These are phyloP conservation scores for Haplotaxodon microlepis DNA, from an alignment of 2,113 vertebrate genomes.

Conservation along the genomic window DNA sequence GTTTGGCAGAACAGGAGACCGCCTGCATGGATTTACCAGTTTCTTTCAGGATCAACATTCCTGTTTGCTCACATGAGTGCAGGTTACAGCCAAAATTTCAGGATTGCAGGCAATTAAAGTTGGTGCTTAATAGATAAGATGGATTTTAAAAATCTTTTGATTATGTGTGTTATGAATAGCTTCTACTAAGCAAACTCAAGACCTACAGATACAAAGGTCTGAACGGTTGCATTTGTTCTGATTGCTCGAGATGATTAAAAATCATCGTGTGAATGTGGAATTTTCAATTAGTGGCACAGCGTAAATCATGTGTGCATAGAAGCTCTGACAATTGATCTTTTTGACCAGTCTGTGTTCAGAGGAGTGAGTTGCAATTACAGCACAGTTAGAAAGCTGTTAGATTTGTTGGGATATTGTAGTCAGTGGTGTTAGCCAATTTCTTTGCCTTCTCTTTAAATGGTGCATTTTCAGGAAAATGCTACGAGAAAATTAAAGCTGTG, in stretches of 20 bases:
- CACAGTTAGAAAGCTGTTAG: not conserved
- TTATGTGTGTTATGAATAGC: not conserved
- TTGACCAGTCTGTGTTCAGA: not conserved
- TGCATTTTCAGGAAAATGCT: accelerated
- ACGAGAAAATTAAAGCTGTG: not conserved
- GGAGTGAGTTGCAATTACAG: not conserved
- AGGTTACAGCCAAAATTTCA: not conserved
- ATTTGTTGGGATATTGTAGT: not conserved
- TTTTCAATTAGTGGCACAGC: not conserved
- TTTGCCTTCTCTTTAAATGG: not conserved
- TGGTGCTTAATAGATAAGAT: not conserved
- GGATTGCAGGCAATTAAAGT: not conserved
- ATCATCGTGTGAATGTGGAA: not conserved
- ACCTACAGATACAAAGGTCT: not conserved
- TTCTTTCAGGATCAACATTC: not conserved
- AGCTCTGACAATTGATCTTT: not conserved
- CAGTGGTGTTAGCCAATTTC: not conserved
- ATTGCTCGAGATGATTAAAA: not conserved
- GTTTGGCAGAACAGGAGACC: conserved; percentile 6
- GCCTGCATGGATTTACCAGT: not conserved
- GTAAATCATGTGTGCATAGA: not conserved
- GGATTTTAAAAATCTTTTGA: not conserved
- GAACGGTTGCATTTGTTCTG: not conserved
- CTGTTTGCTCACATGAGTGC: not conserved
- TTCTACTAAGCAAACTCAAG: not conserved